Conservation (phyloP, 2,797 vertebrate species). For the Rhadinocentrus ornatus region DNA sequence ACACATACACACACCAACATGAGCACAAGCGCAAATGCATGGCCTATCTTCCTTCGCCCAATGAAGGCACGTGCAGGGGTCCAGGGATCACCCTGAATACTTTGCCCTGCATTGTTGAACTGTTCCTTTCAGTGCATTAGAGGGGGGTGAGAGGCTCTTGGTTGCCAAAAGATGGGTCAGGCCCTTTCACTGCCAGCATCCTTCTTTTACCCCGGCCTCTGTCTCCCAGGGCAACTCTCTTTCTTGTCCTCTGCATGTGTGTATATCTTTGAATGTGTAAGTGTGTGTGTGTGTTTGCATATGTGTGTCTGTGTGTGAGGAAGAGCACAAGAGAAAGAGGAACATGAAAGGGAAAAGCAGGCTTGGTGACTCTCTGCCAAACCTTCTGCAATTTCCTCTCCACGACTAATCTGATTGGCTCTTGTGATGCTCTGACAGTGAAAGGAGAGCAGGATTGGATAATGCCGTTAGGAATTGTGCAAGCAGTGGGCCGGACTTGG, state of each 20-base stretch:
- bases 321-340: conserved; percentile 63
- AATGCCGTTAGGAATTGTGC: conserved; percentile 67
- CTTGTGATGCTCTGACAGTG: conserved; percentile 65
- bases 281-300: conserved; percentile 39
- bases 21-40: conserved; percentile 46
- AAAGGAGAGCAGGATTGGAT: conserved; percentile 74
- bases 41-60: conserved; percentile 45
- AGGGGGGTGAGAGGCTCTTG: conserved; percentile 70
- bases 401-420: conserved; percentile 82
- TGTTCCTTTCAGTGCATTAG: conserved; percentile 76
- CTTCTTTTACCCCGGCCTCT: conserved; percentile 82
- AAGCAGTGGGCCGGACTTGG: conserved; percentile 66
- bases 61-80: conserved; percentile 82
- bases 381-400: conserved; percentile 78
- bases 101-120: conserved; percentile 78
- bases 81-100: conserved; percentile 83
- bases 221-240: conserved; percentile 80
- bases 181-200: conserved; percentile 81
- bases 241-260: conserved; percentile 72
- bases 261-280: conserved; percentile 52
- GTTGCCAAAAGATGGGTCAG: conserved; percentile 82
- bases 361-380: conserved; percentile 72
- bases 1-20: conserved; percentile 32
- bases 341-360: conserved; percentile 79
- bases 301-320: conserved; percentile 39